Evolutionary conservation across 2,888 invertebrate species (phyloP), one percentile per base, ranked within the genome.

Genomic region (Tiliacea aurago): DNA sequence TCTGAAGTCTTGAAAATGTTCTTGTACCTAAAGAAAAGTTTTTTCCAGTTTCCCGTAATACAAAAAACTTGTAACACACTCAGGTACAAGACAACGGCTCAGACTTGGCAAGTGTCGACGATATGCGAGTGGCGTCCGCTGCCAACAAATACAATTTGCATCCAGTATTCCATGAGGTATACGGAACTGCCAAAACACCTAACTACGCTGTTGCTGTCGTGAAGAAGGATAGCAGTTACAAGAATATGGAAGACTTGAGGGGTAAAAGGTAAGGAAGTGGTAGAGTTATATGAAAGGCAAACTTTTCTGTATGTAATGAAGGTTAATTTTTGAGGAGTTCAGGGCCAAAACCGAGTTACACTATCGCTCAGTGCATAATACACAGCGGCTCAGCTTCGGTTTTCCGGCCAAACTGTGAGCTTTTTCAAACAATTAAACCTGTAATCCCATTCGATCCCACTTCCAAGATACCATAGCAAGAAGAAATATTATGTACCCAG

Each of bases 81-180:
- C 55, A 96, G 96, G 95, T 98, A 15, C 96, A 97, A 87, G 97
- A 97, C 83, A 97, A 97, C 80, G 97, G 97, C 2, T 97, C 98
- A 11, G 98, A 98, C 87, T 92, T 98, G 41, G 97, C 98, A 28
- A 97, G 97, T 0, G 95, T 98, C 9, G 97, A 98, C 75, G 97
- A 97, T 89, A 92, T 97, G 93, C 89, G 93, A 49, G 97, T 97
- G 0, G 95, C 95, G 0, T 88, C 94, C 0, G 97, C 97, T 0
- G 93, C 95, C 9, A 96, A 95, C 62, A 95, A 97, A 58, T 97
- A 96, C 92, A 97, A 97, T 81, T 91, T 97, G 0, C 96, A 97
- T 81, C 97, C 98, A 0, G 97, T 98, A 0, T 95, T 97, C 87
- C 96, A 97, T 61, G 98, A 98, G 88, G 95, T 97, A n/a, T 97